Conservation (phyloP, 2,113 vertebrate species). For the Ctenodactylus gundi region DNA sequence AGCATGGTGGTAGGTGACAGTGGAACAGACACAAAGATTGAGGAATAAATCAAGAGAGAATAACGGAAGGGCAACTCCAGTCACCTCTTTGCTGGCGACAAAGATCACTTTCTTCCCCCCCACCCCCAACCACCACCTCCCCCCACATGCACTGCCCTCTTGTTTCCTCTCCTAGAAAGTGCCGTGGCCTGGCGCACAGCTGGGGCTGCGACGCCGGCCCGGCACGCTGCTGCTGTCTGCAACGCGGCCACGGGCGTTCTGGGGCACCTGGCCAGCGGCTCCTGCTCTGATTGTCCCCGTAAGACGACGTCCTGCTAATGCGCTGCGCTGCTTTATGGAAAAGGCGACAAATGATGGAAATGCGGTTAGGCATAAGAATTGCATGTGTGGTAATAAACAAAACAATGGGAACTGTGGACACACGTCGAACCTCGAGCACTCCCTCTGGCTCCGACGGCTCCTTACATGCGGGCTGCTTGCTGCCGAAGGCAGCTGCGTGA, state of each 20-base stretch:
- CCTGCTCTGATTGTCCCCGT: neutral
- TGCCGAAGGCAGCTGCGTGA: constrained; percentile 15
- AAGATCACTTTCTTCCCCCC: neutral
- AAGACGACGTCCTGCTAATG: constrained; percentile 12
- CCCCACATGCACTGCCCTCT: neutral
- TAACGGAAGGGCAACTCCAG: neutral
- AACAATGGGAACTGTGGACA: constrained; percentile 56
- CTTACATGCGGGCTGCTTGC: constrained; percentile 21
- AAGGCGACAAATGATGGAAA: constrained; percentile 50
- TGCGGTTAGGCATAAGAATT: constrained; percentile 70
- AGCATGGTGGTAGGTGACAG: neutral
- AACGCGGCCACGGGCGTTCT: neutral
- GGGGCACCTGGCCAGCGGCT: neutral
- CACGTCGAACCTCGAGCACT: constrained; percentile 52
- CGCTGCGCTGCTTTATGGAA: constrained; percentile 8
- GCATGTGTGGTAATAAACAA: constrained; percentile 64
- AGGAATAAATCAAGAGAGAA: neutral
- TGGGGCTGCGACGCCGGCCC: neutral
- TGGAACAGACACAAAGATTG: neutral
- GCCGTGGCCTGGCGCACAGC: neutral
- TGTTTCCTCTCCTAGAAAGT: constrained; percentile 46
- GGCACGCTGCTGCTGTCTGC: neutral
- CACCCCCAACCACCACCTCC: too few relatives aligned
- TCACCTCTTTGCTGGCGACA: neutral
- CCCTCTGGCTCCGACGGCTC: constrained; percentile 12